Conservation (phyloP, 2,888 invertebrate genomes). For the Melanostoma scalare region DNA sequence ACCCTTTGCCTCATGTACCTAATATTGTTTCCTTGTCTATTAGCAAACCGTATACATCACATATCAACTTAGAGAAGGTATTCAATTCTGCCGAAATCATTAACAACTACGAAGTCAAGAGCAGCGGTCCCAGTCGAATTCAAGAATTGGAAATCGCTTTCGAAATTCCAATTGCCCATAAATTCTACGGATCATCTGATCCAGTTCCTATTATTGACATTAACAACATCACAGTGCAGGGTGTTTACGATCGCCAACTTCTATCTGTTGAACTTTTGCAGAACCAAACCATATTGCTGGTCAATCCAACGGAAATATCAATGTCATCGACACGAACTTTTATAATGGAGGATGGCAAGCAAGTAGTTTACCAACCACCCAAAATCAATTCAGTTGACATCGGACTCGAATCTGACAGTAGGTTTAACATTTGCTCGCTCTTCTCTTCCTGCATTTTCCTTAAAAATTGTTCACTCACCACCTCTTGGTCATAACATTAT, state of each 20-base stretch:
- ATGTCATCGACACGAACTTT: slow-evolving; percentile 67
- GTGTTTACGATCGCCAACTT: slow-evolving; percentile 78
- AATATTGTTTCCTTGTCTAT: no score
- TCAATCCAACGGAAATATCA: slow-evolving; percentile 78
- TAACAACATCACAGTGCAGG: slow-evolving; percentile 79
- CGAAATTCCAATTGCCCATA: slow-evolving; percentile 80
- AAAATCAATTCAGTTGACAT: no score
- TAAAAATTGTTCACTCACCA: no score
- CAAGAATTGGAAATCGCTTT: slow-evolving; percentile 78
- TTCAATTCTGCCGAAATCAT: slow-evolving; percentile 77
- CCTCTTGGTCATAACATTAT: no score
- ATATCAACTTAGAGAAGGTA: slow-evolving; percentile 79
- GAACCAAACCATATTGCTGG: slow-evolving; percentile 79
- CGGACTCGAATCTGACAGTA: slow-evolving; percentile 51
- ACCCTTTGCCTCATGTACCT: background rate
- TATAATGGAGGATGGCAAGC: slow-evolving; percentile 72
- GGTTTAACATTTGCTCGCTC: slow-evolving; percentile 10
- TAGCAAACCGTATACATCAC: slow-evolving; percentile 78
- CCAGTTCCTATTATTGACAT: slow-evolving; percentile 79
- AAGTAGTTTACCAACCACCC: background rate
- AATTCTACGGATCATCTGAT: slow-evolving; percentile 76
- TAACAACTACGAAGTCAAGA: slow-evolving; percentile 80
- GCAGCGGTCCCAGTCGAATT: slow-evolving; percentile 81
- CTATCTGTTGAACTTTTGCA: slow-evolving; percentile 78
- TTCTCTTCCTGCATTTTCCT: no score